phyloP scores from a whole-genome alignment of 2,888 invertebrate species.

The Strigamia maritima region DNA sequence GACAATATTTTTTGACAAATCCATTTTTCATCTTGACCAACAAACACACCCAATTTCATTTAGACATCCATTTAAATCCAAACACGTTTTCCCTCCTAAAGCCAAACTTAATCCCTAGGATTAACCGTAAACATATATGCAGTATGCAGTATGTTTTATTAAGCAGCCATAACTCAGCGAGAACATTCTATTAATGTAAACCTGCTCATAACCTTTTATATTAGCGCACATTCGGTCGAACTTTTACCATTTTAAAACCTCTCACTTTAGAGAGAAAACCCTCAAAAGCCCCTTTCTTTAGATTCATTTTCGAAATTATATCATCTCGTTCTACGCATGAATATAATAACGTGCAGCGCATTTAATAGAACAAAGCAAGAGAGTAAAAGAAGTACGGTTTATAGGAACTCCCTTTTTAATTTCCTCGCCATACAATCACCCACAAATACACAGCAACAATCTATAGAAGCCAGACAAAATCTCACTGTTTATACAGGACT shows the following conservation, averaged over 20 bases:
- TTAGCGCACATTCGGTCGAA: background rate
- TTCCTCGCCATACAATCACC: conserved; percentile 18
- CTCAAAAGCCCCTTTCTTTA: background rate
- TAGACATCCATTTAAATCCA: background rate
- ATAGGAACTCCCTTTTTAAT: background rate
- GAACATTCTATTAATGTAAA: background rate
- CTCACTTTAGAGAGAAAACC: background rate
- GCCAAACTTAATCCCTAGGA: background rate
- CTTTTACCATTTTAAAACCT: conserved; percentile 2
- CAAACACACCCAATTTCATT: background rate
- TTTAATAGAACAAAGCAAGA: conserved; percentile 18
- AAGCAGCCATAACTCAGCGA: background rate
- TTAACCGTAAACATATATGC: background rate
- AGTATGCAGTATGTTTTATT: background rate
- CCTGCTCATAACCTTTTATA: background rate
- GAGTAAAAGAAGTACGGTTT: background rate
- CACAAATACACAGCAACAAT: conserved; percentile 3
- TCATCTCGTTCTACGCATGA: conserved; percentile 2
- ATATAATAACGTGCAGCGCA: background rate
- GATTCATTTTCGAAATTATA: background rate
- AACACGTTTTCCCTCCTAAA: background rate
- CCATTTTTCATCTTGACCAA: conserved; percentile 13
- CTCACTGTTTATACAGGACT: conserved; percentile 31
- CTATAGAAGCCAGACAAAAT: conserved; percentile 29
- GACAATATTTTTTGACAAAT: background rate